These are phyloP conservation scores for Meda fulgida DNA, from an alignment of 2,797 vertebrate species.

Conservation along the genomic window DNA sequence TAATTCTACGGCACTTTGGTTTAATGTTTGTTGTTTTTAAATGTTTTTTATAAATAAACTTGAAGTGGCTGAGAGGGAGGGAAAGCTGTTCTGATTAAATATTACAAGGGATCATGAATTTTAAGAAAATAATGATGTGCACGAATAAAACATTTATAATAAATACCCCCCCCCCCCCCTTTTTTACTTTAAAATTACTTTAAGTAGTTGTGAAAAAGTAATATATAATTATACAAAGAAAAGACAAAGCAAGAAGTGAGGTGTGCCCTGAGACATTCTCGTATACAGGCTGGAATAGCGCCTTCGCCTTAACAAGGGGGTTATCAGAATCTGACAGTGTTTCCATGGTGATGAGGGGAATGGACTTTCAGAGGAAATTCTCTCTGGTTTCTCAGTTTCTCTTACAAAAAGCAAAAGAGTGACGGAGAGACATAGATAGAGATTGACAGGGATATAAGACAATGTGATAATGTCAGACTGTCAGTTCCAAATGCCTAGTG, in stretches of 20 bases:
- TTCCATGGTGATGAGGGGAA: conserved; percentile 60
- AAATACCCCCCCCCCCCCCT: no score
- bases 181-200: no score
- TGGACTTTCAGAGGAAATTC: conserved; percentile 51
- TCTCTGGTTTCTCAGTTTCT: conserved; percentile 38
- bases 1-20: no score
- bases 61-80: no score
- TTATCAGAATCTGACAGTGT: conserved; percentile 54
- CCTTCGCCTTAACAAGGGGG: conserved; percentile 34
- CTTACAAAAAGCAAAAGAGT: conserved; percentile 30
- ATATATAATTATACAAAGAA: neutral
- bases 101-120: no score
- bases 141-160: no score
- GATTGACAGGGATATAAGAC: neutral
- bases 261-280: conserved; percentile 1
- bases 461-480: neutral
- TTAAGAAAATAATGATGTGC: no score
- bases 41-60: no score
- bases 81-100: no score
- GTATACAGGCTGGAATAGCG: conserved; percentile 23
- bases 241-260: neutral
- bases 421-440: conserved; percentile 7
- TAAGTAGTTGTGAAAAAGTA: neutral
- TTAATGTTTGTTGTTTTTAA: no score
- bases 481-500: conserved; percentile 5